Base-by-base conservation (phyloP, 2,797 vertebrate species). In the Anguilla pacifica region DNA sequence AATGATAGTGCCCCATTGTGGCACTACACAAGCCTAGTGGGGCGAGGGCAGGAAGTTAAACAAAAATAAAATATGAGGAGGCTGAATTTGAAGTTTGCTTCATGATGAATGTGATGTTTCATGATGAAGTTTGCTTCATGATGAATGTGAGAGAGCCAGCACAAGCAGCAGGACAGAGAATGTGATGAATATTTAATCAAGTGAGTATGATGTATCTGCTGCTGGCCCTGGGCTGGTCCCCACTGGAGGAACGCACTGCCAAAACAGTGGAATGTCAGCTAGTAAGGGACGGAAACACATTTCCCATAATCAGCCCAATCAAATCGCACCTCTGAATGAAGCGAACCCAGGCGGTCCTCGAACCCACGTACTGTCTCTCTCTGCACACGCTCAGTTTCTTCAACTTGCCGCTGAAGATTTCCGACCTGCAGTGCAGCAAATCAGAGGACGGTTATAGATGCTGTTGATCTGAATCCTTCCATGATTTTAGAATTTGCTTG, bases 241-340 rank as follows among this genome's bases (percentile, higher is more conserved):
- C 39, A 25, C 17, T 81, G 35, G 39, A 15, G 74, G 19, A 81
- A 81, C 35, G 39, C 39, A 6, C 15, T 6, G 77, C 39, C 39
- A 46, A 25, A 3, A 81, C 22, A 10, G 77, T 22, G 39, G 39
- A 25, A 81, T 49, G 15, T 81, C 35, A 81, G 43, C 74, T 39
- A 17, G 74, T 6, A 79, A 79, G 31, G 39, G 43, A 15, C 35
- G 49, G 43, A 39, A 46, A 46, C 77, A 25, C 4, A 35, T 46
- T 39, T 25, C 19, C 77, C 39, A 6, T 25, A 6, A 46, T 46
- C 77, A 1, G 31, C 15, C 77, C 77, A 81, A 46, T 39, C 35
- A 43, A 81, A 81, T 10, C 94, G 94, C 94, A 97, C 96, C 92
- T 97, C 95, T 86, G 88, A 92, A 91, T 94, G 96, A 49, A 97